Evolutionary conservation across 2,113 vertebrate genomes (phyloP).

Genomic region (Lepisosteus oculatus): DNA sequence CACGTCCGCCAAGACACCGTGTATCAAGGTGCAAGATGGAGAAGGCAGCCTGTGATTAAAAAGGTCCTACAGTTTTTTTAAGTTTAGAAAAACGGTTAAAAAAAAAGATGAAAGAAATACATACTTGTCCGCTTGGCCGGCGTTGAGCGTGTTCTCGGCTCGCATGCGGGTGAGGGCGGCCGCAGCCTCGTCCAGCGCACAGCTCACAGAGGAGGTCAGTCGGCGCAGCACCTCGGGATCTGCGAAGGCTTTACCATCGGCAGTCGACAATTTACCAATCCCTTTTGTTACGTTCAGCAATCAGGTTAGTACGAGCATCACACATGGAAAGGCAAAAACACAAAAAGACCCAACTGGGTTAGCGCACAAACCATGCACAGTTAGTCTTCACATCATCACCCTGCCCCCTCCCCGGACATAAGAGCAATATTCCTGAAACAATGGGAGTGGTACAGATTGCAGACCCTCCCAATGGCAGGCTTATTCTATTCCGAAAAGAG

Average conservation of each 20-base stretch:
- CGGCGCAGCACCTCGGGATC: conserved; percentile 96
- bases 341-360: conserved; percentile 33
- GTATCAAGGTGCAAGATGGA: too few species aligned
- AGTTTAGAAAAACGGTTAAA: too few species aligned
- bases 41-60: too few species aligned
- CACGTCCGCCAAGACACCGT: too few species aligned
- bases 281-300: conserved; percentile 68
- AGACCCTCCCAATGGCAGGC: too few species aligned
- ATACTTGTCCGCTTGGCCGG: conserved; percentile 97
- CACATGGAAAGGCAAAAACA: conserved; percentile 38
- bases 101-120: conserved; percentile 54
- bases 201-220: conserved; percentile 96
- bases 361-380: conserved; percentile 58
- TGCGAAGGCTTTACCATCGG: conserved; percentile 99
- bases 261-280: conserved; percentile 99
- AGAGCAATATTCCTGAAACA: too few species aligned
- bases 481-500: too few species aligned
- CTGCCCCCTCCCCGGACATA: too few species aligned
- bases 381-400: conserved; percentile 33
- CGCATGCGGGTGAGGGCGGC: conserved; percentile 96
- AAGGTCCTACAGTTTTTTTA: too few species aligned
- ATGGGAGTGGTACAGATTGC: too few species aligned
- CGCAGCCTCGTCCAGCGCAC: conserved; percentile 95
- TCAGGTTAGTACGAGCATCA: conserved; percentile 56
- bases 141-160: conserved; percentile 92